Evolutionary conservation across 2,797 vertebrate genomes (phyloP).

Genomic region (Anolis apletophallus): DNA sequence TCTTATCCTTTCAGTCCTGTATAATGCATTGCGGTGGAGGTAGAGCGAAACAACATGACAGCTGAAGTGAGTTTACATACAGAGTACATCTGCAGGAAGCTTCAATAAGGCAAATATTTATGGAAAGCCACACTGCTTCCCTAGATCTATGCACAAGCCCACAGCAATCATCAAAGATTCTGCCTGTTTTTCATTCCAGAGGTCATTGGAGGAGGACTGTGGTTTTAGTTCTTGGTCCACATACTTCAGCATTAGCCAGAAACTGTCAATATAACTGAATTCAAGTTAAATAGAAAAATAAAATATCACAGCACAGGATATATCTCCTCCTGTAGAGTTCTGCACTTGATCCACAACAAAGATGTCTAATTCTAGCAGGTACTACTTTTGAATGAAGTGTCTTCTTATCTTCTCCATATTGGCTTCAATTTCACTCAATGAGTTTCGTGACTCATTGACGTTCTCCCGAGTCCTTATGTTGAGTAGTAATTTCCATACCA

Average conservation of each 20-base stretch:
- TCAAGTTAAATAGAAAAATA: neutral
- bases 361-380: neutral
- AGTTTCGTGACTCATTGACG: too few relatives aligned
- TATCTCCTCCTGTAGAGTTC: neutral
- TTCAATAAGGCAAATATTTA: constrained; percentile 72
- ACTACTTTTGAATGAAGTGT: neutral
- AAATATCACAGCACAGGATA: neutral
- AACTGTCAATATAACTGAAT: constrained; percentile 9
- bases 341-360: neutral
- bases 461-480: too few relatives aligned
- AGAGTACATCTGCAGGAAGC: constrained; percentile 68
- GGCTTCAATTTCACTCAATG: too few relatives aligned
- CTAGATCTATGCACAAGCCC: constrained; percentile 21
- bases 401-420: too few relatives aligned
- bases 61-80: constrained; percentile 60
- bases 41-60: constrained; percentile 42
- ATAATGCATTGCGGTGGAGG: constrained; percentile 50
- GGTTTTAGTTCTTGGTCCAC: constrained; percentile 61
- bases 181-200: constrained; percentile 49
- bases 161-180: constrained; percentile 56
- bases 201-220: constrained; percentile 35
- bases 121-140: constrained; percentile 55
- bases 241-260: constrained; percentile 41
- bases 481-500: too few relatives aligned
- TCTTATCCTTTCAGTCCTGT: constrained; percentile 33